These are phyloP conservation scores for Elanoides forficatus DNA, from an alignment of 2,113 vertebrate genomes.

Conservation along the genomic window DNA sequence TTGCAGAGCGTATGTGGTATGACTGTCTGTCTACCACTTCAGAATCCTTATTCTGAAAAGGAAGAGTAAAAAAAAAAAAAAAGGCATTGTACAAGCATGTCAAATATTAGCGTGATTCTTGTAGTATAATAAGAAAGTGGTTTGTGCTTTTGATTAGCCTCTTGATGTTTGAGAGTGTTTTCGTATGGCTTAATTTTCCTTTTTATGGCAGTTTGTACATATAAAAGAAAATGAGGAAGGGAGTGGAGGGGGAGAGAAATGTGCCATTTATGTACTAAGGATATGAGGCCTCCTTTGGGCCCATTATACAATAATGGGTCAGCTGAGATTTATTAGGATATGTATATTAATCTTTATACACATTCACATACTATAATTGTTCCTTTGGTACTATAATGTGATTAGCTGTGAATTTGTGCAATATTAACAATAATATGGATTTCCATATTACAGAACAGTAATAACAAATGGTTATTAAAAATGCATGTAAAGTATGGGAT, in stretches of 20 bases:
- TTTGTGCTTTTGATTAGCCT: conserved; percentile 71
- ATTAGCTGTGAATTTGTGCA: conserved; percentile 73
- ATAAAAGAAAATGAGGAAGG: conserved; percentile 56
- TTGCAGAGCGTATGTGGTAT: background rate
- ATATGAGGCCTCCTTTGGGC: conserved; percentile 71
- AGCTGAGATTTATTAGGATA: conserved; percentile 73
- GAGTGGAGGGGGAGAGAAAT: conserved; percentile 55
- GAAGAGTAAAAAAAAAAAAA: background rate
- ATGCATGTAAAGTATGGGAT: conserved; percentile 45
- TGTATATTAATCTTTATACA: conserved; percentile 79
- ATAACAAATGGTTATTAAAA: conserved; percentile 72
- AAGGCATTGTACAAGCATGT: conserved; percentile 33
- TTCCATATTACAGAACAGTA: conserved; percentile 57
- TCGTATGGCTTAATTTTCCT: conserved; percentile 73
- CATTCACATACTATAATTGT: conserved; percentile 68
- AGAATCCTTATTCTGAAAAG: background rate
- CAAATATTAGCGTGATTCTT: conserved; percentile 42
- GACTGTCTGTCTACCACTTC: background rate
- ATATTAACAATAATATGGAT: conserved; percentile 72
- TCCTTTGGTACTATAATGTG: conserved; percentile 75
- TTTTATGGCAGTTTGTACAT: conserved; percentile 70
- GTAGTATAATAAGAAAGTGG: conserved; percentile 61
- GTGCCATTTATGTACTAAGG: conserved; percentile 68
- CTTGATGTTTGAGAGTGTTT: conserved; percentile 69
- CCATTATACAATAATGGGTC: conserved; percentile 77